These are phyloP conservation scores for Rhimphoctona megacephalus DNA, from an alignment of 2,888 invertebrate genomes.

Conservation along the genomic window DNA sequence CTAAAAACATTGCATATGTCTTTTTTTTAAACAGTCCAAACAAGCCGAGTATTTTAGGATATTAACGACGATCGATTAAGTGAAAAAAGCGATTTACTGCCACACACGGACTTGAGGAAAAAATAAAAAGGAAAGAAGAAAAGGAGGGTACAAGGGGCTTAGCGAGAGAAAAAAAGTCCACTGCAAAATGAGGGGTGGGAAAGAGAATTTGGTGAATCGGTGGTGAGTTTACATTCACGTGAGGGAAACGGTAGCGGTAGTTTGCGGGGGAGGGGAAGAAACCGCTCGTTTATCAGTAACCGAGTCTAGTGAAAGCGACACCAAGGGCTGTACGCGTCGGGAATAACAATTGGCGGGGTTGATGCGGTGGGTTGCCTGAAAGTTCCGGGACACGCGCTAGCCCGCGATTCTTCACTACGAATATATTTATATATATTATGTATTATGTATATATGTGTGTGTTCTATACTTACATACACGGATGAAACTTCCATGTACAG, in stretches of 20 bases:
- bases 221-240: constrained; percentile 81
- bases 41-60: background rate
- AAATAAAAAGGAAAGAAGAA: constrained; percentile 17
- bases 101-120: constrained; percentile 13
- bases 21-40: background rate
- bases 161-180: constrained; percentile 58
- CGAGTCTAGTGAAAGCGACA: constrained; percentile 84
- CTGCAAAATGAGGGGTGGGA: constrained; percentile 36
- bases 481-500: constrained; percentile 15
- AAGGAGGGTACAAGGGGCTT: background rate
- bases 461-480: background rate
- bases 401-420: constrained; percentile 40
- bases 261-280: constrained; percentile 71
- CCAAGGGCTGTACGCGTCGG: constrained; percentile 81
- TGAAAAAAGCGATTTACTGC: constrained; percentile 78
- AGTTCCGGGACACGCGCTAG: constrained; percentile 56
- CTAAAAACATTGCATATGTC: background rate
- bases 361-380: constrained; percentile 33
- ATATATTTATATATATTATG: constrained; percentile 12
- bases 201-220: constrained; percentile 56
- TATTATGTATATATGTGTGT: constrained; percentile 9
- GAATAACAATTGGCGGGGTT: constrained; percentile 82
- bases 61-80: constrained; percentile 80
- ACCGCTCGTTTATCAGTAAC: constrained; percentile 85
- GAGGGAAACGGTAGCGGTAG: constrained; percentile 70